Conservation (phyloP, 2,113 vertebrate genomes). For the Tachysurus vachellii region DNA sequence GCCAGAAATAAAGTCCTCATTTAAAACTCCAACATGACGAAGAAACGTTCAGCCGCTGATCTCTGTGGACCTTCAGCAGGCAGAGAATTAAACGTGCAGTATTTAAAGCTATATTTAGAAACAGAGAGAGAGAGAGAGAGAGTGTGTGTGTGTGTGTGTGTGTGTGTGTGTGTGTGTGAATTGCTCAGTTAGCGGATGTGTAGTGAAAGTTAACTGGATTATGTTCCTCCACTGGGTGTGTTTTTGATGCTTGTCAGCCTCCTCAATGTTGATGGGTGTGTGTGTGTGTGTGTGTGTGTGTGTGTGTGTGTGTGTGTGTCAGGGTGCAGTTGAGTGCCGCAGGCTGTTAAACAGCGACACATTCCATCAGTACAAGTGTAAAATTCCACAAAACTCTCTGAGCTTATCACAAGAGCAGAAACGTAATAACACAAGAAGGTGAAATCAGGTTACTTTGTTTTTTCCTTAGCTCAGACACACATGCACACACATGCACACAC, state of each 20-base stretch:
- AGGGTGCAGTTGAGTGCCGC: neutral
- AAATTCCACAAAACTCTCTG: neutral
- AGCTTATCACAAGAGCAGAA: neutral
- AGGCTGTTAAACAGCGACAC: constrained; percentile 1
- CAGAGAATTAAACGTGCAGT: neutral
- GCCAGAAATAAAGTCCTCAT: neutral
- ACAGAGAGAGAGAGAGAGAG: neutral
- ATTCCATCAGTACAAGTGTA: neutral
- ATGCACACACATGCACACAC: neutral
- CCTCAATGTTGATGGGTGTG: neutral
- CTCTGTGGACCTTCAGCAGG: neutral
- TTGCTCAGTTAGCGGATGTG: neutral
- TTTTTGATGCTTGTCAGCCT: constrained; percentile 18
- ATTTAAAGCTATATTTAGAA: neutral
- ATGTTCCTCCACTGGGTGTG: neutral
- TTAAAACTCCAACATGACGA: neutral
- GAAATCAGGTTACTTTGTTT: neutral
- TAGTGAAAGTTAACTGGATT: neutral
- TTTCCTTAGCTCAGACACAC: neutral
- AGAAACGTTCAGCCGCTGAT: neutral
- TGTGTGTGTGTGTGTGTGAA: neutral
- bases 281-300: constrained; percentile 3
- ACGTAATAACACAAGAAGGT: neutral
- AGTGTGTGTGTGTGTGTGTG: neutral
- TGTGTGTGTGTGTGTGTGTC: constrained; percentile 7